These are phyloP conservation scores for Chironomus tentans DNA, from an alignment of 2,888 invertebrate genomes.

Conservation along the genomic window DNA sequence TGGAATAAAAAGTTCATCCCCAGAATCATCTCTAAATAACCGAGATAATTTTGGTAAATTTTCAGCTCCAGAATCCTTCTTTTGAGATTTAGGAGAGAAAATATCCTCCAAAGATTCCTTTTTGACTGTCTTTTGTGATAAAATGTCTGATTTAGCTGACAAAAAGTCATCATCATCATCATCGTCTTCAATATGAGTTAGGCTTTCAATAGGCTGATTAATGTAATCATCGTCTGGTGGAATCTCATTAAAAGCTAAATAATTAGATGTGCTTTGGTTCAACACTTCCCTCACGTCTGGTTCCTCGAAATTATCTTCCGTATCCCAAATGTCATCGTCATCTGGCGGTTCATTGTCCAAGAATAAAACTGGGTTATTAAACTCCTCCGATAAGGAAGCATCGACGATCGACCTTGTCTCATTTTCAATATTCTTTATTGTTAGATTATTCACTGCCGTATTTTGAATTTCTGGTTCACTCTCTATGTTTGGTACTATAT, in stretches of 20 bases:
- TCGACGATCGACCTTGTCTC: too few species aligned
- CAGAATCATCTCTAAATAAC: too few species aligned
- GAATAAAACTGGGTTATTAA: not conserved
- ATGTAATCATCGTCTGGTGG: constrained; percentile 29
- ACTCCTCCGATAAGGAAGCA: not conserved
- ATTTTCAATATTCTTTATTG: not conserved
- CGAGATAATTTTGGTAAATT: too few species aligned
- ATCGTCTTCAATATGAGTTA: not conserved
- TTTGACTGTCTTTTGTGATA: too few species aligned
- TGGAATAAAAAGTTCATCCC: too few species aligned
- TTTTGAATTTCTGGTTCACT: not conserved
- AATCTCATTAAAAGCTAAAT: constrained; percentile 28
- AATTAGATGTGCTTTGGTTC: constrained; percentile 20
- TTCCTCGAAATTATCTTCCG: constrained; percentile 22
- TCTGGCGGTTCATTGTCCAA: constrained; percentile 29
- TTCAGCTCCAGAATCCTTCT: too few species aligned
- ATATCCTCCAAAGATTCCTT: too few species aligned
- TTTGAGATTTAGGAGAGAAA: too few species aligned
- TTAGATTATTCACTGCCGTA: not conserved
- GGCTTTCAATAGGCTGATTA: not conserved
- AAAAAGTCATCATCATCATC: not conserved
- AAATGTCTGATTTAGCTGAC: too few species aligned
- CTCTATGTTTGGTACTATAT: not conserved
- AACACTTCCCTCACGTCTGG: not conserved
- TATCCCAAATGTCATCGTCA: constrained; percentile 28